These are phyloP conservation scores for Eriocheir sinensis DNA, from an alignment of 1,140 invertebrate species.

Conservation along the genomic window DNA sequence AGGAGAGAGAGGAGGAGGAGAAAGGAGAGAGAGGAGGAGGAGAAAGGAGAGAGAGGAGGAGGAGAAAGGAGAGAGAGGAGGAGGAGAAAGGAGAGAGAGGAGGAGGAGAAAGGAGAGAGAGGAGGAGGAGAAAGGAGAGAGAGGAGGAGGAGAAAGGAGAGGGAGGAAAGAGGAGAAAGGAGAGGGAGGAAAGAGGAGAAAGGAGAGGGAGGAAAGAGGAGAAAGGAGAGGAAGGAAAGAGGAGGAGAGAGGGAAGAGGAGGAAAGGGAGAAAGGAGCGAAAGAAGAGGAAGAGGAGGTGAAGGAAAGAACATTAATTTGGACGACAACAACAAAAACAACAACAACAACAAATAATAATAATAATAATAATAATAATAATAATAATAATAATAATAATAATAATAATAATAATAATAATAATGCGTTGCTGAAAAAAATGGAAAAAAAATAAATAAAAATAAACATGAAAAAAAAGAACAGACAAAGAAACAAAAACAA, in stretches of 20 bases:
- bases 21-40: background rate
- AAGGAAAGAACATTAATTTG: too few species aligned
- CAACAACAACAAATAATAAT: too few species aligned
- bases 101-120: background rate
- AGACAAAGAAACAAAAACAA: background rate
- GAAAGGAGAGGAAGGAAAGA: too few species aligned
- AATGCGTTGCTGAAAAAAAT: too few species aligned
- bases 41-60: background rate
- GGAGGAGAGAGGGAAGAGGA: too few species aligned
- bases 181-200: background rate
- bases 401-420: too few species aligned
- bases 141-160: background rate
- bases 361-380: too few species aligned
- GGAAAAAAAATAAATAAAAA: background rate
- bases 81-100: background rate
- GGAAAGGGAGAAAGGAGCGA: background rate
- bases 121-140: background rate
- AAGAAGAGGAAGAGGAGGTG: too few species aligned
- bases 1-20: background rate
- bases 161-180: background rate
- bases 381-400: too few species aligned
- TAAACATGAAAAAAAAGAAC: background rate
- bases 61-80: background rate
- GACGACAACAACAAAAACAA: too few species aligned
- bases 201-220: background rate